These are phyloP conservation scores for Drosophila mauritiana DNA, from an alignment of 1,140 invertebrate genomes.

Conservation along the genomic window DNA sequence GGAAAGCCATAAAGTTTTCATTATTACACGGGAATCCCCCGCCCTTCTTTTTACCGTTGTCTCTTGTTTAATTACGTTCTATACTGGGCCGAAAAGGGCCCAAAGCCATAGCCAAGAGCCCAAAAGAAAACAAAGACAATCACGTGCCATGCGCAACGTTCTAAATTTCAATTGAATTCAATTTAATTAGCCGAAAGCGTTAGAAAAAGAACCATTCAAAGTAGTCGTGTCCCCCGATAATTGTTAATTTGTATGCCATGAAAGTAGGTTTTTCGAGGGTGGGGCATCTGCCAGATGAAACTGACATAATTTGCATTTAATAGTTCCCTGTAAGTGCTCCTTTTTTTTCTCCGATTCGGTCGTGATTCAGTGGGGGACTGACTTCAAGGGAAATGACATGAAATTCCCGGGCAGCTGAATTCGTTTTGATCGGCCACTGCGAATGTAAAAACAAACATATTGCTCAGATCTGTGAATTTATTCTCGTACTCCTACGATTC, in stretches of 20 bases:
- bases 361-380: conserved; percentile 29
- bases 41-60: conserved; percentile 62
- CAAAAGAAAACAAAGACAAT: conserved; percentile 50
- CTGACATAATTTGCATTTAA: conserved; percentile 82
- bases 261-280: conserved; percentile 14
- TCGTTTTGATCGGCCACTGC: conserved; percentile 33
- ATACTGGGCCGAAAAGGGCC: conserved; percentile 63
- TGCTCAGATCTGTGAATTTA: conserved; percentile 8
- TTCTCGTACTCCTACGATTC: conserved; percentile 10
- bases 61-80: conserved; percentile 71
- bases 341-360: conserved; percentile 12
- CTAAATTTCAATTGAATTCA: conserved; percentile 83
- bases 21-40: conserved; percentile 61
- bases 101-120: neutral
- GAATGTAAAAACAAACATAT: conserved; percentile 32
- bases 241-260: conserved; percentile 71
- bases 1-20: conserved; percentile 79
- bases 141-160: conserved; percentile 76
- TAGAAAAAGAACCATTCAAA: conserved; percentile 59
- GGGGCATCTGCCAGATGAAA: conserved; percentile 37
- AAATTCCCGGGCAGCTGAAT: conserved; percentile 14
- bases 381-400: conserved; percentile 35
- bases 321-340: conserved; percentile 38
- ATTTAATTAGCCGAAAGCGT: conserved; percentile 79
- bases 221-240: conserved; percentile 32